Evolutionary conservation across 2,888 invertebrate genomes (phyloP).

Genomic region (Syrphus vitripennis): DNA sequence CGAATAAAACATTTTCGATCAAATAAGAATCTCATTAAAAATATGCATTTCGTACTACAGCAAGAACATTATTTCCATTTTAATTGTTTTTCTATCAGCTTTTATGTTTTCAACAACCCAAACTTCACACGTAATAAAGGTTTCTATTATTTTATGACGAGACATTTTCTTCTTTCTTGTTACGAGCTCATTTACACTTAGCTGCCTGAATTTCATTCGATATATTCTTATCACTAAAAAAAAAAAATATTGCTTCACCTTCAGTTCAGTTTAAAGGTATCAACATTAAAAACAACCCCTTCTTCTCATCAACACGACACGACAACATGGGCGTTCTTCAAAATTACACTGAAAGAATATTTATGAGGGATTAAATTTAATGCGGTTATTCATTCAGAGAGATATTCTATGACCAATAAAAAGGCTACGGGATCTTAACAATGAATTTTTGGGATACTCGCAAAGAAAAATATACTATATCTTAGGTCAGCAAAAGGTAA

Average conservation of each 20-base stretch:
- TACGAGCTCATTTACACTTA: slow-evolving; percentile 6
- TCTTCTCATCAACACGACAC: not conserved
- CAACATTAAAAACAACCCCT: slow-evolving; percentile 21
- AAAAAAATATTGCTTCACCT: not conserved
- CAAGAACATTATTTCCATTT: not conserved
- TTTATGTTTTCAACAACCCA: not conserved
- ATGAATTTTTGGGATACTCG: too few species aligned
- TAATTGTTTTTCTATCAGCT: not conserved
- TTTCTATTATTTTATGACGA: slow-evolving; percentile 1
- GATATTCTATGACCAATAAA: too few species aligned
- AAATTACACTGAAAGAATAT: not conserved
- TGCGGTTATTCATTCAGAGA: too few species aligned
- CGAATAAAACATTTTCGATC: not conserved
- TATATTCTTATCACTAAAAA: slow-evolving; percentile 16
- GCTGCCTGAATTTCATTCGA: not conserved
- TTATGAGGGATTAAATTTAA: too few species aligned
- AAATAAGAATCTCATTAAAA: too few species aligned
- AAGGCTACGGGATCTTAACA: too few species aligned
- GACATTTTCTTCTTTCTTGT: not conserved
- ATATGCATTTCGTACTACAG: too few species aligned
- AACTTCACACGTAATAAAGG: not conserved
- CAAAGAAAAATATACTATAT: too few species aligned
- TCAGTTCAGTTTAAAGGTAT: not conserved
- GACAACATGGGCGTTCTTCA: not conserved
- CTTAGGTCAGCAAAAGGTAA: too few species aligned